phyloP scores from a whole-genome alignment of 2,797 vertebrate genomes.

The Pseudomugil gertrudae region DNA sequence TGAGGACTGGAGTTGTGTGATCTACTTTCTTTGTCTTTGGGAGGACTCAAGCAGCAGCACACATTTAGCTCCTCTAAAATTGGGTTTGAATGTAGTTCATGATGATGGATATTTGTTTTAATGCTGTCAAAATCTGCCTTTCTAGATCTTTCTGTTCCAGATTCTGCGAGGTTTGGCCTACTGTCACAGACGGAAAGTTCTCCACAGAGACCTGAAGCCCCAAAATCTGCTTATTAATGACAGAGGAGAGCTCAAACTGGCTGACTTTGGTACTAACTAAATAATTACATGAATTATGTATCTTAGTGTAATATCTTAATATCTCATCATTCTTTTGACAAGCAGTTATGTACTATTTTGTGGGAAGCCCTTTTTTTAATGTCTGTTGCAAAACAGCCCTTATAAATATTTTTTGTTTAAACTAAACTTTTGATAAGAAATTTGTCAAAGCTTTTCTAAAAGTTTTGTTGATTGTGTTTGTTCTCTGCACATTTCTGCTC shows the following conservation, averaged over 20 bases:
- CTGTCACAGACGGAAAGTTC: slow-evolving; percentile 83
- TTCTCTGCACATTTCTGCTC: slow-evolving; percentile 29
- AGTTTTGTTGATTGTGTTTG: slow-evolving; percentile 20
- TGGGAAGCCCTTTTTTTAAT: background rate
- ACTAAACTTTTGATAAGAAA: background rate
- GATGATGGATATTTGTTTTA: background rate
- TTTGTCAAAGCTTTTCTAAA: background rate
- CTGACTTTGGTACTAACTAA: slow-evolving; percentile 81
- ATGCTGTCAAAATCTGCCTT: background rate
- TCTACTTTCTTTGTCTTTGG: no score
- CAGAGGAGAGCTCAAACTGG: slow-evolving; percentile 84
- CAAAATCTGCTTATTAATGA: slow-evolving; percentile 86
- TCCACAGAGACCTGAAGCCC: slow-evolving; percentile 85
- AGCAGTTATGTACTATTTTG: background rate
- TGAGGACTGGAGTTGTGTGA: no score
- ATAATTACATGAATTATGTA: background rate
- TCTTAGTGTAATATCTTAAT: background rate
- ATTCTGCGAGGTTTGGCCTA: slow-evolving; percentile 83
- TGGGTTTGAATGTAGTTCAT: background rate
- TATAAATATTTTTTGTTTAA: background rate
- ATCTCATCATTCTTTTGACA: background rate
- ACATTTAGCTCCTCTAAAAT: background rate
- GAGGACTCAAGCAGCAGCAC: no score
- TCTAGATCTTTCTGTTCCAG: slow-evolving; percentile 83
- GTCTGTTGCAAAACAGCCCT: background rate